Conservation (phyloP, 1,140 invertebrate genomes). For the Apis dorsata region DNA sequence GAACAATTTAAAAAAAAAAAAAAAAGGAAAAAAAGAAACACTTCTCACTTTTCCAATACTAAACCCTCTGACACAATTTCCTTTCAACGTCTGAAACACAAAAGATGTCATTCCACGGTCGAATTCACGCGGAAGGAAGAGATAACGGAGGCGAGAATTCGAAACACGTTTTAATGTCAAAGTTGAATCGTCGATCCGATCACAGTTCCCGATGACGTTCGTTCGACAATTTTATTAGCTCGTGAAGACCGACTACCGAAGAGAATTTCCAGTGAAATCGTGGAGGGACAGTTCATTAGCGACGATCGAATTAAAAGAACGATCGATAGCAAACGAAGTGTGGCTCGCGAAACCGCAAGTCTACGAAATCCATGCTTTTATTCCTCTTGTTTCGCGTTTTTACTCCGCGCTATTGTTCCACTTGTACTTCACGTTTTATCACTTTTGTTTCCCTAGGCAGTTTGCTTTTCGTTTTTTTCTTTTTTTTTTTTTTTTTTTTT, state of each 20-base stretch:
- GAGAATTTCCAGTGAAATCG: slow-evolving; percentile 45
- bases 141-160: neutral
- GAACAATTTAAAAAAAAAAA: too few species aligned
- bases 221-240: slow-evolving; percentile 49
- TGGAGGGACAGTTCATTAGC: slow-evolving; percentile 58
- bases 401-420: slow-evolving; percentile 11
- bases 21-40: too few species aligned
- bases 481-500: neutral
- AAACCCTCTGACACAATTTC: neutral
- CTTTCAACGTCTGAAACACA: neutral
- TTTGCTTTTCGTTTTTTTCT: neutral
- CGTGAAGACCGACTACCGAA: slow-evolving; percentile 39
- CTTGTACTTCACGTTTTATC: neutral
- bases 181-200: slow-evolving; percentile 19
- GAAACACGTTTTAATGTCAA: slow-evolving; percentile 35
- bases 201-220: slow-evolving; percentile 48
- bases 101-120: neutral
- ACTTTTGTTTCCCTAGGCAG: neutral
- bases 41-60: too few species aligned
- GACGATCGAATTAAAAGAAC: slow-evolving; percentile 61
- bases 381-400: slow-evolving; percentile 35
- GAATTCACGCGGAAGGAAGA: too few species aligned
- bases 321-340: slow-evolving; percentile 55
- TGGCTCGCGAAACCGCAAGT: slow-evolving; percentile 60
- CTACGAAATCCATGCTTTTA: slow-evolving; percentile 42